These are phyloP conservation scores for Macaca nemestrina DNA, from an alignment of 2,113 vertebrate species.

Conservation along the genomic window DNA sequence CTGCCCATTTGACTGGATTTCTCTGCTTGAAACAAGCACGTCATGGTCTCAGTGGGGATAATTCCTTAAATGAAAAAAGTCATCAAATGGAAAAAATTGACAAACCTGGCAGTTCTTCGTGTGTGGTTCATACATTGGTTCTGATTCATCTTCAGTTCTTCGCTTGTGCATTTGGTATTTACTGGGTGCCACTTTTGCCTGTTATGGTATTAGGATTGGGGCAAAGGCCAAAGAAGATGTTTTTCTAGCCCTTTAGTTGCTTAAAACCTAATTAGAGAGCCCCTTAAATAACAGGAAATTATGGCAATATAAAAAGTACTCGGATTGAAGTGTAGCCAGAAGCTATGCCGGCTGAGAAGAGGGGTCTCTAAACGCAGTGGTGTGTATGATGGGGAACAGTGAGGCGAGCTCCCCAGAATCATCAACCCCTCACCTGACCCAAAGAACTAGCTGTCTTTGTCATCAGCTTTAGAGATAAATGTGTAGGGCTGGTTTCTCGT, in stretches of 20 bases:
- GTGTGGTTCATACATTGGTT: background rate
- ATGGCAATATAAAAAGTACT: background rate
- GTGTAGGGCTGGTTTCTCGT: background rate
- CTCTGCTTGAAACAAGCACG: background rate
- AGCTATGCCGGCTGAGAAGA: background rate
- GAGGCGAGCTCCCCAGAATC: background rate
- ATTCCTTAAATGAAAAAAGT: background rate
- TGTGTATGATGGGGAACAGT: rapidly evolving
- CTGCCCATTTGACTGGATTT: background rate
- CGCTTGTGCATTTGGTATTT: background rate
- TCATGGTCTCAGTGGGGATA: background rate
- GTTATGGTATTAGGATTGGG: background rate
- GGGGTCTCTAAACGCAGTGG: background rate
- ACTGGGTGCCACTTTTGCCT: background rate
- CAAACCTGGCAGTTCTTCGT: background rate
- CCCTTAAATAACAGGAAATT: background rate
- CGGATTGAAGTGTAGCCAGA: background rate
- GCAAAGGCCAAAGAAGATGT: background rate
- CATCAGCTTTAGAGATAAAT: background rate
- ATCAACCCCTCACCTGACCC: background rate
- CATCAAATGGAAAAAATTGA: background rate
- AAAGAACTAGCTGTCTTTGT: background rate
- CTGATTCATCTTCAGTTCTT: background rate
- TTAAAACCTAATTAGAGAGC: background rate
- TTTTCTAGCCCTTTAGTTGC: background rate